Evolutionary conservation across 2,113 vertebrate genomes (phyloP), one percentile per base, ranked within the genome.

Genomic region (Nematolebias whitei): DNA sequence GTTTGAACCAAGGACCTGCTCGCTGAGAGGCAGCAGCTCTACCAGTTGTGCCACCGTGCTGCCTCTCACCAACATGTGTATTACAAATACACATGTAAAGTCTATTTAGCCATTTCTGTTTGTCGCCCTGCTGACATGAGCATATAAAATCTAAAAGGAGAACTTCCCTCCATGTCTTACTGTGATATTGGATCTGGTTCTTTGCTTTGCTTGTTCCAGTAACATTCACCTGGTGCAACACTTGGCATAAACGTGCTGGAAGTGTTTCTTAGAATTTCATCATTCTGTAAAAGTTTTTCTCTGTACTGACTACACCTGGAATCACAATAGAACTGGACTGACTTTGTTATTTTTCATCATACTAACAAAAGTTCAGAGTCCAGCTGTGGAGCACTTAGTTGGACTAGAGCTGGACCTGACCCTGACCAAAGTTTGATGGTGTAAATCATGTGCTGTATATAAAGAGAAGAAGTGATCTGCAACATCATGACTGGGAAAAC

Each of bases 251-350:
- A 58, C 14, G 16, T 2, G 51, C 48, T 1, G 20, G 5, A 35
- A 39, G 32, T 5, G 19, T 68, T 75, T 57, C 56, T 57, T 47
- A 14, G 43, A 26, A 19, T 75, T 55, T 68, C 72, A 57, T 63
- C 52, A 63, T 41, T 57, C 55, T 5, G 55, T 15, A 41, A 24
- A 16, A 23, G 23, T 2, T 38, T 48, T 56, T n/a, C 3, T 54
- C 29, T 26, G 26, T 12, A 23, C 26, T 32, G 22, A 50, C 51
- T 13, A 20, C 9, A 55, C 32, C 22, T 62, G 22, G 55, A 55
- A 40, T 10, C 18, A 55, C 12, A 53, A 22, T 2, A 32, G n/a
- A 50, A 26, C 40, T 48, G 44, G 9, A 23, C 38, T 55, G 12
- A 19, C 3, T 29, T 20, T 32, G 8, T 45, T 16, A 1, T 39